Percentiles rank a stretch among this genome's conserved stretches.
Conservation (phyloP, 53 echinoderm and acorn worm species). For the Echinometra lucunter region DNA sequence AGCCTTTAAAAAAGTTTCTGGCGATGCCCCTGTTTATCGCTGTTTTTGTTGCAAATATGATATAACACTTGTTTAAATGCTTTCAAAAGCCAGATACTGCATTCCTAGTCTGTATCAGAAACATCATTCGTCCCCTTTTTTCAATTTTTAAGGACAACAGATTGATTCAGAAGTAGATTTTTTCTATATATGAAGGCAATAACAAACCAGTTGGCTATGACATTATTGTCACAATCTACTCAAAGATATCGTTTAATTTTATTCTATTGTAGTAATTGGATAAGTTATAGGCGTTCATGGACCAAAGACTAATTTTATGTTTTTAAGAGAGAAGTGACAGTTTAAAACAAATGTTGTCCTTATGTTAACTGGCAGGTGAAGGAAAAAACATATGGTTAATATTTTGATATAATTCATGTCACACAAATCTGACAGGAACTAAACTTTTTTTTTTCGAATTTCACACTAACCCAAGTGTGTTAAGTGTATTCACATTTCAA, state of each 20-base stretch:
- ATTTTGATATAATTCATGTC: background rate
- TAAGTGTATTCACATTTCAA: too few species aligned
- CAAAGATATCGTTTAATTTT: background rate
- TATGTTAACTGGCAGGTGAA: background rate
- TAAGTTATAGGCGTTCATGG: background rate
- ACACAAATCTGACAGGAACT: background rate
- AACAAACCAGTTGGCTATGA: background rate
- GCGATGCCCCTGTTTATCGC: background rate
- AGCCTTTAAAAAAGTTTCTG: background rate
- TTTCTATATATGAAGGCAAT: background rate
- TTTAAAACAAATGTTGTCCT: background rate
- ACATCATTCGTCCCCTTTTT: background rate
- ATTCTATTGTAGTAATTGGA: background rate
- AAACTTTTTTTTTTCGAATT: background rate
- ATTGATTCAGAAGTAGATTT: background rate
- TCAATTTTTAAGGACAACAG: background rate
- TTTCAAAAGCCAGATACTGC: background rate
- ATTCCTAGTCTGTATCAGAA: background rate
- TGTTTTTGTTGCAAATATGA: background rate
- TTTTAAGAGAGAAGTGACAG: background rate
- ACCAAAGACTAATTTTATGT: background rate
- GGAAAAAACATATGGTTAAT: background rate
- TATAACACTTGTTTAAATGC: background rate
- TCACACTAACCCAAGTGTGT: too few species aligned
- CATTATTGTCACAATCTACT: background rate